These are phyloP conservation scores for Coleophora flavipennella DNA, from an alignment of 2,888 invertebrate genomes.

Conservation along the genomic window DNA sequence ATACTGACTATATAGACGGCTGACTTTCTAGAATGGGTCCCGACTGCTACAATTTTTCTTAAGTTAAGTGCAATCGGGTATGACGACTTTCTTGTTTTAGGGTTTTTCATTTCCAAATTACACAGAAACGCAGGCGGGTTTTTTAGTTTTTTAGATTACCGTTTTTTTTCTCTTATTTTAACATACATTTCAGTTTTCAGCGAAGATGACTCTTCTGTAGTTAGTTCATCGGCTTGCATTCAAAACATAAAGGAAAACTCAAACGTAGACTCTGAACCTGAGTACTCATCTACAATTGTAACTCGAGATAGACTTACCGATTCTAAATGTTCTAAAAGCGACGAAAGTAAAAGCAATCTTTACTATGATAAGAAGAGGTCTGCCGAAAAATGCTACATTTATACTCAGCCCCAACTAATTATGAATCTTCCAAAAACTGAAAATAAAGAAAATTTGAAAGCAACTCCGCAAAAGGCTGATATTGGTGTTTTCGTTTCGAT, in stretches of 20 bases:
- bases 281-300: no score
- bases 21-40: no score
- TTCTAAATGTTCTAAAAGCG: constrained; percentile 31
- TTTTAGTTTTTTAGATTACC: no score
- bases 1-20: no score
- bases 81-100: no score
- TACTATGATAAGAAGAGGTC: constrained; percentile 30
- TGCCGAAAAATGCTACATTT: constrained; percentile 47
- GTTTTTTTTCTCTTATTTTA: not conserved
- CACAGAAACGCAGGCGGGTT: no score
- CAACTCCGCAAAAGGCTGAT: constrained; percentile 34
- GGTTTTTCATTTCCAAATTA: no score
- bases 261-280: no score
- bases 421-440: constrained; percentile 42
- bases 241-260: no score
- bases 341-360: constrained; percentile 21
- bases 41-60: no score
- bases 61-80: no score
- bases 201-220: constrained; percentile 26
- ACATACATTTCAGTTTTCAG: constrained; percentile 31
- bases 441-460: constrained; percentile 26
- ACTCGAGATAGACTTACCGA: constrained; percentile 6
- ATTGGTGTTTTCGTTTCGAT: constrained; percentile 41
- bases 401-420: constrained; percentile 37
- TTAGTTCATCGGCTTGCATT: no score